Evolutionary conservation across 2,113 vertebrate genomes (phyloP).

Genomic region (Myrmecobius fasciatus): DNA sequence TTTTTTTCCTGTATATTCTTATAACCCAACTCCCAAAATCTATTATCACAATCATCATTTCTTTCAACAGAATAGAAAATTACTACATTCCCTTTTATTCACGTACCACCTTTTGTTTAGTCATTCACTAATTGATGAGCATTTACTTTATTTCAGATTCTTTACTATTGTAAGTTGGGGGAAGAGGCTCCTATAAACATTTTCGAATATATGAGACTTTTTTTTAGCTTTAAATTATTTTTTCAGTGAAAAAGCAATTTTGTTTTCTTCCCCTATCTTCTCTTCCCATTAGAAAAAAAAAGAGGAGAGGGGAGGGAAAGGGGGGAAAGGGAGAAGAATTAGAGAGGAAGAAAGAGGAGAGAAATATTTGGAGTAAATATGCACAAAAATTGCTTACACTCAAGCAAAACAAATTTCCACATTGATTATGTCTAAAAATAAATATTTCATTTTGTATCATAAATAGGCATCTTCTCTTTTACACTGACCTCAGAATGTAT

Average conservation of each 20-base stretch:
- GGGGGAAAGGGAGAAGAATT: too few relatives aligned
- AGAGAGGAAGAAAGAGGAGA: too few relatives aligned
- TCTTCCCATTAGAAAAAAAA: too few relatives aligned
- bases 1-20: neutral
- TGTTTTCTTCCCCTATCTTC: neutral
- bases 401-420: too few relatives aligned
- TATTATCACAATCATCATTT: neutral
- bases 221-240: neutral
- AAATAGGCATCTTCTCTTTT: neutral
- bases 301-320: too few relatives aligned
- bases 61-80: neutral
- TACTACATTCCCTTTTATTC: neutral
- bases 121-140: neutral
- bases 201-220: neutral
- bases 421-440: neutral
- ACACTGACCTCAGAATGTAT: neutral
- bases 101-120: neutral
- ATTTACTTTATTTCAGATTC: neutral
- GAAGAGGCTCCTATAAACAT: too few relatives aligned
- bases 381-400: too few relatives aligned
- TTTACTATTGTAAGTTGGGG: neutral
- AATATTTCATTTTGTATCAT: neutral
- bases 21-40: neutral
- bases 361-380: too few relatives aligned
- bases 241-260: neutral